Percentiles rank a stretch among this genome's conserved stretches.
Evolutionary conservation across 2,797 vertebrate species (phyloP).

Genomic region (Hephaestus fuliginosus): DNA sequence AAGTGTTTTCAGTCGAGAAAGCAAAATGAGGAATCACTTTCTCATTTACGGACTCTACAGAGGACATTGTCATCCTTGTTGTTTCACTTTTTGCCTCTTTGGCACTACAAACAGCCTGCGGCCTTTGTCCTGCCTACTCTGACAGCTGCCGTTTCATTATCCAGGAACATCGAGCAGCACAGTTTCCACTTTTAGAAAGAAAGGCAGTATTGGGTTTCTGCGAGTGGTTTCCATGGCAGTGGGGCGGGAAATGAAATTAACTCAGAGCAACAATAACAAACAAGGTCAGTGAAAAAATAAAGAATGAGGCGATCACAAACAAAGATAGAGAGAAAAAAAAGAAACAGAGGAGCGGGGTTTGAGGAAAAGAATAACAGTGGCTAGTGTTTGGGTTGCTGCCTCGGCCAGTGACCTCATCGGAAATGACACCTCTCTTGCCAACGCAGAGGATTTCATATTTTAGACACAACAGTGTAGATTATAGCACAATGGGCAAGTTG

Average conservation of each 20-base stretch:
- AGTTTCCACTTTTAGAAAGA: constrained; percentile 63
- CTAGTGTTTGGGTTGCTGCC: constrained; percentile 59
- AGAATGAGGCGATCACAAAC: constrained; percentile 62
- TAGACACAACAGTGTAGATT: constrained; percentile 36
- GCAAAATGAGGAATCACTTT: background rate
- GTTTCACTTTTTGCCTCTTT: background rate
- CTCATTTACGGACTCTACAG: too few species aligned
- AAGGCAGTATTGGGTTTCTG: constrained; percentile 70
- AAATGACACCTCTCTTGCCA: constrained; percentile 69
- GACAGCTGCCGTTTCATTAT: constrained; percentile 32
- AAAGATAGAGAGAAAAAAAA: constrained; percentile 63
- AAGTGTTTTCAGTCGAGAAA: background rate
- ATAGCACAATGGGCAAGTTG: constrained; percentile 10
- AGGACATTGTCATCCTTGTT: background rate
- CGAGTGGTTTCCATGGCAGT: constrained; percentile 52
- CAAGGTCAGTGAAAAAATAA: constrained; percentile 72
- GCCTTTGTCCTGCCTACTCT: constrained; percentile 7
- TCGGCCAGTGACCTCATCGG: constrained; percentile 60
- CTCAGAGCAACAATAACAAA: constrained; percentile 77
- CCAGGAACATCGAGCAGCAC: constrained; percentile 29
- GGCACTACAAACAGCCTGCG: background rate
- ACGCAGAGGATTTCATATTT: constrained; percentile 20
- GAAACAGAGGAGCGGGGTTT: constrained; percentile 54
- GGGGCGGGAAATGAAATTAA: constrained; percentile 78
- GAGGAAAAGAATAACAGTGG: constrained; percentile 65